Percentiles rank a stretch among this genome's conserved stretches.
Evolutionary conservation across 2,888 invertebrate genomes (phyloP).

Genomic region (Zaprionus bogoriensis): DNA sequence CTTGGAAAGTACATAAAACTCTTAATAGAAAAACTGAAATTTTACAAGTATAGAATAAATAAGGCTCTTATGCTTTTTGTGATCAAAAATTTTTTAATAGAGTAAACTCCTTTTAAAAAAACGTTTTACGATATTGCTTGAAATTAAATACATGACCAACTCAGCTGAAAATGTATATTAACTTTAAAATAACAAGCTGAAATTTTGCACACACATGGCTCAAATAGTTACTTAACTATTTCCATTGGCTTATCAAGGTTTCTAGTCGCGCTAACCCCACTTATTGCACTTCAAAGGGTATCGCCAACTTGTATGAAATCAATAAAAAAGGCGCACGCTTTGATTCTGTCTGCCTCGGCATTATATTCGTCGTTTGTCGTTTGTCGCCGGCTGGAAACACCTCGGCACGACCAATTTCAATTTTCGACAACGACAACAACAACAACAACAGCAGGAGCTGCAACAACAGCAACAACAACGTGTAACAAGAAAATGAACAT

Average conservation of each 20-base stretch:
- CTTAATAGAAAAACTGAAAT: too few species aligned
- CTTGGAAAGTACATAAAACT: too few species aligned
- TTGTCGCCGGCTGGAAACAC: constrained; percentile 47
- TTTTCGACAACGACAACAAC: constrained; percentile 54
- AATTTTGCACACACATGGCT: background rate
- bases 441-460: constrained; percentile 1
- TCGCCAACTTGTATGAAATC: constrained; percentile 22
- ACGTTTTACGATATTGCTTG: too few species aligned
- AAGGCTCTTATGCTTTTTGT: too few species aligned
- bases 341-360: constrained; percentile 42
- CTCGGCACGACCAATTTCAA: constrained; percentile 72
- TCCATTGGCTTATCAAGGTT: background rate
- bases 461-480: constrained; percentile 11
- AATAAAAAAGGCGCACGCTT: constrained; percentile 55
- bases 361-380: constrained; percentile 35
- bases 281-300: background rate
- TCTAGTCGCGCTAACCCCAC: background rate
- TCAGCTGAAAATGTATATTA: background rate
- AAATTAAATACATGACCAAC: too few species aligned
- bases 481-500: constrained; percentile 74
- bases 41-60: too few species aligned
- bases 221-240: background rate
- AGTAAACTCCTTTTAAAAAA: too few species aligned
- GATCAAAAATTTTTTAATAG: too few species aligned
- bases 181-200: background rate